Evolutionary conservation across 2,888 invertebrate species (phyloP).

Genomic region (Metellina segmentata): DNA sequence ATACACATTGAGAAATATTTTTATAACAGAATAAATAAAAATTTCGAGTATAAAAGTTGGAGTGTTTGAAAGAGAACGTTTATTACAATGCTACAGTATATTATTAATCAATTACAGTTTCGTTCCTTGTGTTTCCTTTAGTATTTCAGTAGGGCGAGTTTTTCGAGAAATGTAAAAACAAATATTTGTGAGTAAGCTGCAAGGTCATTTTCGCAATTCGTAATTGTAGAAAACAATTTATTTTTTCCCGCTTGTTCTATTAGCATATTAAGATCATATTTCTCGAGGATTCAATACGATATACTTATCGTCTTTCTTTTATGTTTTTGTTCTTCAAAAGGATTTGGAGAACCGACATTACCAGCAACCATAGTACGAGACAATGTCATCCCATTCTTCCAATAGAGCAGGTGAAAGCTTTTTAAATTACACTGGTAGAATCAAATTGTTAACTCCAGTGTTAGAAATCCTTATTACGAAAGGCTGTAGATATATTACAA

Average conservation of each 20-base stretch:
- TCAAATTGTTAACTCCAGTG: slow-evolving; percentile 5
- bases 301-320: neutral
- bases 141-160: too few relatives aligned
- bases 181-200: too few relatives aligned
- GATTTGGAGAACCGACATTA: neutral
- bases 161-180: too few relatives aligned
- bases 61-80: too few relatives aligned
- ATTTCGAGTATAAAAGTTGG: too few relatives aligned
- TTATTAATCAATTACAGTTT: too few relatives aligned
- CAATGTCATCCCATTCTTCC: neutral
- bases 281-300: neutral
- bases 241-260: neutral
- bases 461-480: slow-evolving; percentile 26
- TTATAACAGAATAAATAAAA: too few relatives aligned
- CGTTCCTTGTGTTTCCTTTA: too few relatives aligned
- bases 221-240: neutral
- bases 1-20: too few relatives aligned
- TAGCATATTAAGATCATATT: neutral
- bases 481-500: slow-evolving; percentile 16
- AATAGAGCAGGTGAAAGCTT: slow-evolving; percentile 22
- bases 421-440: slow-evolving; percentile 18
- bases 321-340: neutral
- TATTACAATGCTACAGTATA: too few relatives aligned
- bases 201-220: too few relatives aligned
- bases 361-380: neutral